A percentile compares a stretch with the other conserved stretches of the same genome.
These are phyloP conservation scores for Globia sparganii DNA, from an alignment of 2,888 invertebrate species.

Conservation along the genomic window DNA sequence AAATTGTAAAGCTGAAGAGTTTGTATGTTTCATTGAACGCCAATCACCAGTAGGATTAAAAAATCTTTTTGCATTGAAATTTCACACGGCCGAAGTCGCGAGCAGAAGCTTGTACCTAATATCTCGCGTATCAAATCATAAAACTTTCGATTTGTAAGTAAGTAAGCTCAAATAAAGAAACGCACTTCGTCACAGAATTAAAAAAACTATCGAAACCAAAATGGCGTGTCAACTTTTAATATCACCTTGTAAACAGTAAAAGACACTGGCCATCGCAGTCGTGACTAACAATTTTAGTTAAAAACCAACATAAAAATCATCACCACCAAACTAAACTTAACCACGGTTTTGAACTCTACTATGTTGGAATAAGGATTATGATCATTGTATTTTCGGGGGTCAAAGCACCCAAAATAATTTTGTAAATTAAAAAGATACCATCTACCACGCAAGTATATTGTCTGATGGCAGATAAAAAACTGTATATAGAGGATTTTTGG, in stretches of 20 bases:
- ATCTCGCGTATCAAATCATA: not conserved
- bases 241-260: constrained; percentile 84
- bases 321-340: not conserved
- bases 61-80: no score
- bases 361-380: not conserved
- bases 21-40: no score
- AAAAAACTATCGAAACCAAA: constrained; percentile 76
- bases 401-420: constrained; percentile 46
- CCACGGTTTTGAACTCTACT: constrained; percentile 29
- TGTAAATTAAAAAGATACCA: constrained; percentile 80
- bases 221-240: constrained; percentile 84
- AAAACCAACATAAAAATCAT: constrained; percentile 65
- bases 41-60: no score
- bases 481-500: constrained; percentile 85
- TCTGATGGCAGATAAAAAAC: constrained; percentile 85
- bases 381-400: not conserved
- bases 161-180: constrained; percentile 29
- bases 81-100: no score
- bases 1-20: no score
- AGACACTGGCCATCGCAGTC: constrained; percentile 81
- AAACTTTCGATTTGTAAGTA: constrained; percentile 17
- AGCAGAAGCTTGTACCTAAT: not conserved
- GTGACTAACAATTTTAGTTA: constrained; percentile 83
- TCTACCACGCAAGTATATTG: constrained; percentile 84
- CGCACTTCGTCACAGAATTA: constrained; percentile 56